Evolutionary conservation across 2,888 invertebrate species (phyloP), one percentile per base, ranked within the genome.

Genomic region (Hanleya hanleyi): DNA sequence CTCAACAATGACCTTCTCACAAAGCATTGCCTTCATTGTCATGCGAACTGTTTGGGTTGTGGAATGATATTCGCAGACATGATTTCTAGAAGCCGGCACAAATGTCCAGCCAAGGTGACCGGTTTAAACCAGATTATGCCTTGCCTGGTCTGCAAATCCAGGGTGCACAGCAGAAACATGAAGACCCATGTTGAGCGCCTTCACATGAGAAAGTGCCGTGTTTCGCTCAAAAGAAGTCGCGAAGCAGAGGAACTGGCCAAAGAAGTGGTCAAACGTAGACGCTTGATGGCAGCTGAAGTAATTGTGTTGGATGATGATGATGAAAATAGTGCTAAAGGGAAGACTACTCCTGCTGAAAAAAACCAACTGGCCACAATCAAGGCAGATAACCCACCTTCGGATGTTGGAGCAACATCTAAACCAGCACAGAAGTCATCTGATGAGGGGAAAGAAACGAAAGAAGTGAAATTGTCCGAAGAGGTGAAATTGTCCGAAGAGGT

Each of bases 1-100:
- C 77, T 79, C 1, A 84, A 85, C 70, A 87, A 87, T 69, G 86
- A 84, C n/a, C 84, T 85, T 65, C 75, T 87, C 36, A 86, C 86
- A 5, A 76, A 84, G 38, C 87, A 87, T 71, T 87, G 87, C 73
- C 81, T 86, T 66, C 77, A 83, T 37, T 81, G 81, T 38, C 87
- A 87, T 77, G 83, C 85, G 18, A 86, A 84, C 0, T 87, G 87
- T 69, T 83, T 79, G 74, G 83, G 82, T 33, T 87, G 87, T 78
- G 87, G 87, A 12, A 85, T 87, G 84, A 86, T 87, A 12, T 86
- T 87, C 9, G 81, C 83, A 2, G 81, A 82, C 50, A 78, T 79
- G 38, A 78, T 79, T 37, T 80, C 85, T 35, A 75, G 86, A 1
- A 68, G 67, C 15, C 82, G 78, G 32, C 87, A 87, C 72, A 82